Evolutionary conservation across 2,888 invertebrate genomes (phyloP).

Genomic region (Oscheius sp.): DNA sequence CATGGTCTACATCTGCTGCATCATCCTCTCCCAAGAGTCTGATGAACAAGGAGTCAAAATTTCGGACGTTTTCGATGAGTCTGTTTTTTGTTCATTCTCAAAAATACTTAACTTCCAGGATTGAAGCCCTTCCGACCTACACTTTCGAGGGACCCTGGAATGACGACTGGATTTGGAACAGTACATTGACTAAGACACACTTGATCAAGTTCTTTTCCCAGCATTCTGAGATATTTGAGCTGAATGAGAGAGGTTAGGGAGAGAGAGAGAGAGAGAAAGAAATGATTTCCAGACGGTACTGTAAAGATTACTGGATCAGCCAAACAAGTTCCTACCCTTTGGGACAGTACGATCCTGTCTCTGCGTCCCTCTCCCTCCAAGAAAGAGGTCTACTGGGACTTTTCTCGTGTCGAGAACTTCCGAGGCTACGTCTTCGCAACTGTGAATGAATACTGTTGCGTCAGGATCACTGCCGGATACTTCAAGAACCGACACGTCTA

Average conservation of each 20-base stretch:
- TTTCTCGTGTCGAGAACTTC: neutral
- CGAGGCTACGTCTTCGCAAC: neutral
- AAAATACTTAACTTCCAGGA: slow-evolving; percentile 1
- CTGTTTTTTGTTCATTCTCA: neutral
- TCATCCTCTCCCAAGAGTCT: neutral
- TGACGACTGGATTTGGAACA: neutral
- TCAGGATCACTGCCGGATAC: neutral
- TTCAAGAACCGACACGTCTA: neutral
- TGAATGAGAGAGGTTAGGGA: neutral
- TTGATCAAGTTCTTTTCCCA: neutral
- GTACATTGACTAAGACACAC: neutral
- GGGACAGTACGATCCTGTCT: slow-evolving; percentile 8
- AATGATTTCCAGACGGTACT: neutral
- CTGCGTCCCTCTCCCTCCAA: neutral
- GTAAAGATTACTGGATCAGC: neutral
- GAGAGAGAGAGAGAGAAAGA: neutral
- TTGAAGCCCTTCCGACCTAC: neutral
- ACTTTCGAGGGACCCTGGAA: neutral
- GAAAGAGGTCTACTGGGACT: neutral
- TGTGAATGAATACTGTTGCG: neutral
- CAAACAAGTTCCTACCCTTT: slow-evolving; percentile 4
- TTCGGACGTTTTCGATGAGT: slow-evolving; percentile 3
- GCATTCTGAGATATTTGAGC: neutral
- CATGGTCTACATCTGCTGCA: slow-evolving; percentile 4
- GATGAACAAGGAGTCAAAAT: neutral